Evolutionary conservation across 2,113 vertebrate species (phyloP), one percentile per base, ranked within the genome.

Genomic region (Galemys pyrenaicus): DNA sequence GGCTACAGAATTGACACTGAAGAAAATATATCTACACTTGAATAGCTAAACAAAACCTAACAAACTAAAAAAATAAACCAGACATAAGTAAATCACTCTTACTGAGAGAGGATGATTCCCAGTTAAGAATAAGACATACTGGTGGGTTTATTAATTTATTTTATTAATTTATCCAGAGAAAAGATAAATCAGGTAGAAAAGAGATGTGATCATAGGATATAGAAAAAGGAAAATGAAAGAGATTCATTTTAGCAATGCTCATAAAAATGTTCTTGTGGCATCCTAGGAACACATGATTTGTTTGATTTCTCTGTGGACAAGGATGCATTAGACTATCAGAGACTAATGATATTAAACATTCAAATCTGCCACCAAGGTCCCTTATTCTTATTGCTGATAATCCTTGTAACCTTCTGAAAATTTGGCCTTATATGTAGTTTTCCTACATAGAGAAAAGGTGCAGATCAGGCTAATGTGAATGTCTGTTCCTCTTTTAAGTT

Each of bases 291-390:
- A 65, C 44, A 28, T 32, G 8, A 56, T 70, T 74, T 90, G 49
- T 89, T 79, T 82, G 30, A 74, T 92, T 94, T 95, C 75, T 92
- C 77, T 80, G 60, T 65, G 28, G 60, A 67, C 39, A 41, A 0
- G 74, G 71, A 88, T 60, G 77, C 71, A 41, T 75, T 24, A 12
- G 64, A 83, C 85, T 78, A 35, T 49, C 70, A 87, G 41, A 87
- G 65, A 30, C 91, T 87, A n/a, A 51, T 70, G 68, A 91, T 62
- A 90, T 37, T 80, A 90, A 95, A 84, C 65, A 71, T 87, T 90
- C 51, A 75, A 58, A 94, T 46, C 28, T 71, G 32, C 82, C 39
- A 88, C 77, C 62, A 19, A 84, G 54, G 30, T 19, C 82, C 73
- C 54, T 46, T 91, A 39, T 71, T 93, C 65, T 85, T 68, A 85